These are phyloP conservation scores for Steatornis caripensis DNA, from an alignment of 2,113 vertebrate genomes.

Conservation along the genomic window DNA sequence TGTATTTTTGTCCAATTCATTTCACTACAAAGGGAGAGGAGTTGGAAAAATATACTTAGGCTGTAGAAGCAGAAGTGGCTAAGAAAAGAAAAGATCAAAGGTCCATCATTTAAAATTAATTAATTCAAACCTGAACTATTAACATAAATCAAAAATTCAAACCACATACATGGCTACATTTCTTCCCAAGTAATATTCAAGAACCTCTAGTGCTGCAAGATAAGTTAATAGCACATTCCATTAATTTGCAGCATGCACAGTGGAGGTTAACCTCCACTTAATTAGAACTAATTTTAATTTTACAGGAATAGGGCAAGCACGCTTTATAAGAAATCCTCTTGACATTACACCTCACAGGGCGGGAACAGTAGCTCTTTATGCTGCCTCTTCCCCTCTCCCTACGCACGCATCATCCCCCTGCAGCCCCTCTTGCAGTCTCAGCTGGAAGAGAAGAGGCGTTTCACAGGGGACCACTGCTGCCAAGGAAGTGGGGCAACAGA, in stretches of 20 bases:
- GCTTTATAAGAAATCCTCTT: not conserved
- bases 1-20: not conserved
- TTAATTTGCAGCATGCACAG: slow-evolving; percentile 8
- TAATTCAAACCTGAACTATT: not conserved
- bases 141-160: slow-evolving; percentile 47
- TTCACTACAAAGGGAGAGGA: not conserved
- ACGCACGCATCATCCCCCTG: not conserved
- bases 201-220: not conserved
- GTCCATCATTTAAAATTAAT: not conserved
- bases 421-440: not conserved
- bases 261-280: slow-evolving; percentile 52
- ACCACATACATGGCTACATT: not conserved
- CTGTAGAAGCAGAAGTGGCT: not conserved
- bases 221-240: slow-evolving; percentile 20
- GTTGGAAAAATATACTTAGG: not conserved
- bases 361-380: not conserved
- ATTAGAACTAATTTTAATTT: slow-evolving; percentile 51
- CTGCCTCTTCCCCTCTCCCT: not conserved
- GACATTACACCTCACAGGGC: not conserved
- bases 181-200: slow-evolving; percentile 33
- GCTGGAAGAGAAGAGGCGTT: not conserved
- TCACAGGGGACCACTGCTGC: rapidly evolving
- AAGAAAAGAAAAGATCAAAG: slow-evolving; percentile 9
- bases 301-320: not conserved
- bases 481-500: not conserved